Evolutionary conservation across 2,888 invertebrate species (phyloP).

Genomic region (Tachystola acroxantha): DNA sequence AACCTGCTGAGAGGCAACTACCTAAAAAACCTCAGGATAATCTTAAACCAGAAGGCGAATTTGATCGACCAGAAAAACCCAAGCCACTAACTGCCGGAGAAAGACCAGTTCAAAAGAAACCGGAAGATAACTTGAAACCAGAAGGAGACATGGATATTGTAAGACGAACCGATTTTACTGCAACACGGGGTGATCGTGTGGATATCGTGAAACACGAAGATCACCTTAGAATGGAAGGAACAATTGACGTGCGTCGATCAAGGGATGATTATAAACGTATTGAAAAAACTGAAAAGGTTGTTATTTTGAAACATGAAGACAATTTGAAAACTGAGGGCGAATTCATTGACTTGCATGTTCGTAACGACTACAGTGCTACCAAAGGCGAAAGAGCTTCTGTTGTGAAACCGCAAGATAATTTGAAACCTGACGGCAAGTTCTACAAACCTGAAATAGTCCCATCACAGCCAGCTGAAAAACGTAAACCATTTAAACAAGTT

Average conservation of each 20-base stretch:
- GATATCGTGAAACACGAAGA: conserved; percentile 81
- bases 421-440: conserved; percentile 78
- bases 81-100: conserved; percentile 51
- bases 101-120: conserved; percentile 53
- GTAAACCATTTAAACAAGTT: conserved; percentile 72
- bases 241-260: conserved; percentile 69
- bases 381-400: conserved; percentile 80
- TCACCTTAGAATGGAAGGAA: conserved; percentile 83
- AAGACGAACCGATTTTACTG: conserved; percentile 61
- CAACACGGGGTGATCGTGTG: conserved; percentile 78
- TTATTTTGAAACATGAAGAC: conserved; percentile 77
- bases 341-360: conserved; percentile 66
- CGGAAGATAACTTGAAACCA: conserved; percentile 79
- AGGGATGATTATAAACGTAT: conserved; percentile 77
- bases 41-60: conserved; percentile 65
- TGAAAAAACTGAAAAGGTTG: conserved; percentile 71
- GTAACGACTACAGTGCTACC: conserved; percentile 73
- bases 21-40: conserved; percentile 75
- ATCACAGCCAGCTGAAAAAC: conserved; percentile 75
- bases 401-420: conserved; percentile 81
- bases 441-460: conserved; percentile 70
- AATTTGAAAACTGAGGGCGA: conserved; percentile 77
- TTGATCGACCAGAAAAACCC: conserved; percentile 57
- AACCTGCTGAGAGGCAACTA: conserved; percentile 53
- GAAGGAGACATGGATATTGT: conserved; percentile 76